Conservation (phyloP, 2,888 invertebrate species). For the Athetis lepigone region DNA sequence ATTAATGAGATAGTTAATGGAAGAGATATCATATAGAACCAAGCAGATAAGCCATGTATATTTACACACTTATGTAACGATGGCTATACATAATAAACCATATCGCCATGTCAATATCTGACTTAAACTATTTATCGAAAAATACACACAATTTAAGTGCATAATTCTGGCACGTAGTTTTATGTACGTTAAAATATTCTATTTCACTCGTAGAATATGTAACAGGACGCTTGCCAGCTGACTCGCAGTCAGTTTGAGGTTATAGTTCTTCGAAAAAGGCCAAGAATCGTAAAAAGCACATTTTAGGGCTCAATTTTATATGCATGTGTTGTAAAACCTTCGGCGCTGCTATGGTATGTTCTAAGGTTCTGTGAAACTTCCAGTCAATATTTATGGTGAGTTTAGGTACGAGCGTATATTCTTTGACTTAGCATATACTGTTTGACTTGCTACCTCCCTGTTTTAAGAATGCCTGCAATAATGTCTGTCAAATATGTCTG, state of each 20-base stretch:
- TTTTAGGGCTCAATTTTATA: slow-evolving; percentile 40
- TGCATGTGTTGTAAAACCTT: slow-evolving; percentile 31
- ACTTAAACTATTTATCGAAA: not conserved
- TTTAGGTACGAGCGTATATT: not conserved
- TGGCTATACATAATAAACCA: not conserved
- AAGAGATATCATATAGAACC: not conserved
- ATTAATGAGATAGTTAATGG: not conserved
- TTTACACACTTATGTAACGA: not conserved
- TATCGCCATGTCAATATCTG: not conserved
- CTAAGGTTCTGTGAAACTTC: slow-evolving; percentile 25
- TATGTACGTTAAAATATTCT: slow-evolving; percentile 37
- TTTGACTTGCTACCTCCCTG: no score
- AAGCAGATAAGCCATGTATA: not conserved
- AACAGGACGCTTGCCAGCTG: slow-evolving; percentile 57
- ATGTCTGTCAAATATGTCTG: no score
- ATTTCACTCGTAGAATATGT: slow-evolving; percentile 49
- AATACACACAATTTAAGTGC: slow-evolving; percentile 15
- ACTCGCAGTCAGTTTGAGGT: slow-evolving; percentile 43
- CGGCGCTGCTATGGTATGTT: slow-evolving; percentile 15
- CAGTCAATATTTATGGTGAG: slow-evolving; percentile 22
- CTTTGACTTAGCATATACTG: not conserved
- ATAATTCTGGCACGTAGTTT: slow-evolving; percentile 35
- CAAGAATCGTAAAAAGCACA: slow-evolving; percentile 50
- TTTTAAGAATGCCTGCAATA: no score
- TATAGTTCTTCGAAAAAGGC: slow-evolving; percentile 49